Percentiles rank a stretch among this genome's conserved stretches.
Evolutionary conservation across 2,113 vertebrate genomes (phyloP).

Genomic region (Myanophis thanlyinensis): DNA sequence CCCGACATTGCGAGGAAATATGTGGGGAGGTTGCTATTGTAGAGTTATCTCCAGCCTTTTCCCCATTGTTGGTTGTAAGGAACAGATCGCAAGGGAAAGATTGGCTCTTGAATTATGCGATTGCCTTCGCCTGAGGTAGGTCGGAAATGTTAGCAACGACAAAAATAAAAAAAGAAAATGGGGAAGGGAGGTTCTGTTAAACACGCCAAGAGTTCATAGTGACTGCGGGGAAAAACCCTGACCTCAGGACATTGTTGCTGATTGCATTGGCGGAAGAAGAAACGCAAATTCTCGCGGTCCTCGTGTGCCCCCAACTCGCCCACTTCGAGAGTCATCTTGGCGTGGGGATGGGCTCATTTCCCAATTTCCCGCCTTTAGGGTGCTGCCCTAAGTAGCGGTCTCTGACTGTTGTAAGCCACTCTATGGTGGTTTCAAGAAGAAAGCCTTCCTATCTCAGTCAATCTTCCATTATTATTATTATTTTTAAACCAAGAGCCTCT

Average conservation of each 20-base stretch:
- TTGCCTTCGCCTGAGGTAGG: not conserved
- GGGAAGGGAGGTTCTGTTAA: not conserved
- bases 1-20: not conserved
- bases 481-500: not conserved
- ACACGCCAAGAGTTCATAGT: not conserved
- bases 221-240: not conserved
- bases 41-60: not conserved
- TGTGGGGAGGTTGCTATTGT: not conserved
- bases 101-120: conserved; percentile 8
- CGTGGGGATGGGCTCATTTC: not conserved
- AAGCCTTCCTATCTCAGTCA: not conserved
- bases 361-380: not conserved
- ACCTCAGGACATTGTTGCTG: not conserved
- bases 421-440: not conserved
- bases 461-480: too few relatives aligned
- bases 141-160: not conserved
- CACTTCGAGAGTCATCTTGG: not conserved
- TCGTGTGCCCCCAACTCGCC: not conserved
- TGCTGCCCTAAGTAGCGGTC: not conserved
- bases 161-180: not conserved
- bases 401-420: not conserved
- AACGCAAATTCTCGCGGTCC: conserved; percentile 32
- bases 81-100: not conserved
- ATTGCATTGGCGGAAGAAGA: conserved; percentile 57
- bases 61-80: not conserved